These are phyloP conservation scores for Pogoniulus pusillus DNA, from an alignment of 2,797 vertebrate species.

Conservation along the genomic window DNA sequence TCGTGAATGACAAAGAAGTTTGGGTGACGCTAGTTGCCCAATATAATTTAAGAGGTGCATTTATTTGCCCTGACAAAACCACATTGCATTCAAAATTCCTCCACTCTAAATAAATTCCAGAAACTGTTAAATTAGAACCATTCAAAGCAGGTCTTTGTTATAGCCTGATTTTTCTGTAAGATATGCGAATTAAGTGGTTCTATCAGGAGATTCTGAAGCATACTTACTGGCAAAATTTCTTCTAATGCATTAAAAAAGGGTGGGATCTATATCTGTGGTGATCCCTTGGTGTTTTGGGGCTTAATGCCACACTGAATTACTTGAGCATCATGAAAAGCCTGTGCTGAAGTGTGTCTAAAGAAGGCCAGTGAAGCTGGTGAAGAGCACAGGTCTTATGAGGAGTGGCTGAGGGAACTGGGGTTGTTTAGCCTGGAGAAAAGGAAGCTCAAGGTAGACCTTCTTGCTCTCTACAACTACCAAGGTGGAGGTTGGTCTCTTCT, in stretches of 20 bases:
- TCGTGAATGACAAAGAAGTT: neutral
- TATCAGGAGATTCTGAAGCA: conserved; percentile 33
- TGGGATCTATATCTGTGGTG: neutral
- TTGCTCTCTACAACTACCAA: no score
- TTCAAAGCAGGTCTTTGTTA: conserved; percentile 26
- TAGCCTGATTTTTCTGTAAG: conserved; percentile 36
- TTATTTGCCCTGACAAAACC: conserved; percentile 50
- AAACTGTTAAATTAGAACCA: conserved; percentile 55
- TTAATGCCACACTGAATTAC: neutral
- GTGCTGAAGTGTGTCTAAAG: no score
- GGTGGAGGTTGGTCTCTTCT: no score
- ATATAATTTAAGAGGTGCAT: conserved; percentile 5
- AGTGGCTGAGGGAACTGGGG: no score
- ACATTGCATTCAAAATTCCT: conserved; percentile 46
- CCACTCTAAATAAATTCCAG: conserved; percentile 58
- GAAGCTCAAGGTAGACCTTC: no score
- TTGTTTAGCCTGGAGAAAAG: no score
- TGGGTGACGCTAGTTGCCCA: conserved; percentile 19
- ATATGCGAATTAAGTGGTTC: neutral
- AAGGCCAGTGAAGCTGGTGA: no score
- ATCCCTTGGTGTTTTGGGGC: neutral
- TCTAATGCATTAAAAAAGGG: neutral
- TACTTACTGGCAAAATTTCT: neutral
- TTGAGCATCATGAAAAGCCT: neutral
- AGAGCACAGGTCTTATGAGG: no score